These are phyloP conservation scores for Thryonomys swinderianus DNA, from an alignment of 2,113 vertebrate species.

Conservation along the genomic window DNA sequence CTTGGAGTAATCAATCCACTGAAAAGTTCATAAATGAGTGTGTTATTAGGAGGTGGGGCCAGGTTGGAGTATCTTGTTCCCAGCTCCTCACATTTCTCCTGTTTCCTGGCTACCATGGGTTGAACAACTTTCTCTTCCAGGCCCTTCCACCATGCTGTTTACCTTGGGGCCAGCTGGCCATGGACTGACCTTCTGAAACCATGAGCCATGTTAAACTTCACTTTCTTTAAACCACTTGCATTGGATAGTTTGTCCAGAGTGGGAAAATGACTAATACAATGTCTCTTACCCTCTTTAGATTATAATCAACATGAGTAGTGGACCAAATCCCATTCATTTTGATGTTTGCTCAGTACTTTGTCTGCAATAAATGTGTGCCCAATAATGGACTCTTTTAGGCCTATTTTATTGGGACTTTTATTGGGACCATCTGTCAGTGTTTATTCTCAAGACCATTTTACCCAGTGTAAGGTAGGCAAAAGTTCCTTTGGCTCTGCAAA, in stretches of 20 bases:
- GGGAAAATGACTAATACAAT: not conserved
- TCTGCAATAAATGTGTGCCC: not conserved
- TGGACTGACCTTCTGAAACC: not conserved
- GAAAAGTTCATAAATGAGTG: not conserved
- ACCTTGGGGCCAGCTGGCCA: not conserved
- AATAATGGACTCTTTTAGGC: not conserved
- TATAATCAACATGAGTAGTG: not conserved
- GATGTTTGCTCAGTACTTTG: not conserved
- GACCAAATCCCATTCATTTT: not conserved
- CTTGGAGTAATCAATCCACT: not conserved
- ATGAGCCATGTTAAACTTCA: not conserved
- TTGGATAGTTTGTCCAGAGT: not conserved
- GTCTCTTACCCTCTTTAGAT: not conserved
- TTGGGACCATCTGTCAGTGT: not conserved
- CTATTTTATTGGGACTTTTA: not conserved
- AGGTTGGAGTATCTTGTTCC: not conserved
- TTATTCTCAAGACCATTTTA: slow-evolving; percentile 8
- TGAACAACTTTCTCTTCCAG: not conserved
- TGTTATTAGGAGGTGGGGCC: too few species aligned
- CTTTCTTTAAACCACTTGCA: not conserved
- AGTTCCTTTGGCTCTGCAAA: slow-evolving; percentile 36
- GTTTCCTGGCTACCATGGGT: not conserved
- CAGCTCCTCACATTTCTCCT: not conserved
- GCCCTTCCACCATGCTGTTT: not conserved
- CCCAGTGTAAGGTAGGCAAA: not conserved